Percentiles rank a stretch among this genome's conserved stretches.
Evolutionary conservation across 1,140 invertebrate genomes (phyloP).

Genomic region (Aphaenogaster floridana): DNA sequence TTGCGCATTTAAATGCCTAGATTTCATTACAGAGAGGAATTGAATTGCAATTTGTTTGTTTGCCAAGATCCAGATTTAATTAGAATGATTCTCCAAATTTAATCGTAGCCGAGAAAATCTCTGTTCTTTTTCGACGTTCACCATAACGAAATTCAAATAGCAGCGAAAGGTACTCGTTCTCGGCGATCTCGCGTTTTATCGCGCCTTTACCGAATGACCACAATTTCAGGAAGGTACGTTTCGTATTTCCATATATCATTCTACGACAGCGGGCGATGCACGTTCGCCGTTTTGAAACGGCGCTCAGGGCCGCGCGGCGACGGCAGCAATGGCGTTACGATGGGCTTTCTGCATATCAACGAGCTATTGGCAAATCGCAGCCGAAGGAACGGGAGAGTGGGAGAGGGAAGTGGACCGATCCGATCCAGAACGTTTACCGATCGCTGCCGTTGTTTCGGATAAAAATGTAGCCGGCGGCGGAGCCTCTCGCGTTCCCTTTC

Average conservation of each 20-base stretch:
- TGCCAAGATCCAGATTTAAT: neutral
- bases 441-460: slow-evolving; percentile 59
- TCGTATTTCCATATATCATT: slow-evolving; percentile 69
- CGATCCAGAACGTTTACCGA: slow-evolving; percentile 50
- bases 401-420: slow-evolving; percentile 34
- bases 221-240: slow-evolving; percentile 22
- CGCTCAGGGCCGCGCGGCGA: slow-evolving; percentile 37
- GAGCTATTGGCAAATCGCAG: slow-evolving; percentile 75
- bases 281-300: slow-evolving; percentile 72
- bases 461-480: slow-evolving; percentile 65
- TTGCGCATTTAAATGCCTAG: neutral
- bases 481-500: slow-evolving; percentile 62
- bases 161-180: neutral
- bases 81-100: neutral
- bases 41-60: neutral
- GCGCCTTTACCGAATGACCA: slow-evolving; percentile 8
- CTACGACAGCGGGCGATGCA: slow-evolving; percentile 39
- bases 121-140: neutral
- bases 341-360: slow-evolving; percentile 77
- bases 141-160: slow-evolving; percentile 7
- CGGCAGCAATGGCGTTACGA: slow-evolving; percentile 44
- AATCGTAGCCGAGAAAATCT: neutral
- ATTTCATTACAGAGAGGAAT: neutral
- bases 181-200: slow-evolving; percentile 14
- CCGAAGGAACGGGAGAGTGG: slow-evolving; percentile 23